phyloP scores from a whole-genome alignment of 2,113 vertebrate genomes.

The Zeus faber region DNA sequence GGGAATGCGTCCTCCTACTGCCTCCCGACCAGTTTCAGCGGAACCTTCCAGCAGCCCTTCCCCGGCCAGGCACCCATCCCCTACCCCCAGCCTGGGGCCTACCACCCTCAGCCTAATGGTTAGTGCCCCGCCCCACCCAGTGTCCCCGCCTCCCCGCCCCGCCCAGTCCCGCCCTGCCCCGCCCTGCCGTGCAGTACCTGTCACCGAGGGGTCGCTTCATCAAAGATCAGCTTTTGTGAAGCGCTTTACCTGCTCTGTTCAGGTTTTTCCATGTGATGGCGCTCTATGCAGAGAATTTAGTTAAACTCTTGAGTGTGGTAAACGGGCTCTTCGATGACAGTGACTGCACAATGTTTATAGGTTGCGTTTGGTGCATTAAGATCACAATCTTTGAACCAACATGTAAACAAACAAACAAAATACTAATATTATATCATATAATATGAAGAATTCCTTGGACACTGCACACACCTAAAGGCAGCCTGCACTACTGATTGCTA shows the following conservation, averaged over 20 bases:
- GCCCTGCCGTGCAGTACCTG: constrained; percentile 42
- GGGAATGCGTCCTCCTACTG: constrained; percentile 88
- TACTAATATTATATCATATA: too few relatives aligned
- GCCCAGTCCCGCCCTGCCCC: background rate
- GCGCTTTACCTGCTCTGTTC: background rate
- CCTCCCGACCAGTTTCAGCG: constrained; percentile 97
- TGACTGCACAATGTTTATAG: constrained; percentile 41
- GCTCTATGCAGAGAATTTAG: background rate
- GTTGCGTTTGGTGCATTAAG: constrained; percentile 43
- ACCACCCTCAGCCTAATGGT: constrained; percentile 94
- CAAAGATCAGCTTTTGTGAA: background rate
- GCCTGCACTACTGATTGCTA: constrained; percentile 11
- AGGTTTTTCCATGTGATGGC: background rate
- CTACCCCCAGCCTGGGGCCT: constrained; percentile 87
- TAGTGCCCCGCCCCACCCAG: constrained; percentile 59
- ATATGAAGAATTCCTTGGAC: constrained; percentile 7
- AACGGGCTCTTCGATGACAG: constrained; percentile 18
- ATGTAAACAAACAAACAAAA: background rate
- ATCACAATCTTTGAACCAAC: background rate
- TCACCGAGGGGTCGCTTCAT: constrained; percentile 5
- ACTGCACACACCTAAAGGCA: constrained; percentile 46
- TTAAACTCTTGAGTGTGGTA: background rate
- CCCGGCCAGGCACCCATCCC: constrained; percentile 86
- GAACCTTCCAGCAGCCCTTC: constrained; percentile 94
- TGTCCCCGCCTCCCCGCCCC: background rate